These are phyloP conservation scores for Cinclus mexicanus DNA, from an alignment of 2,113 vertebrate genomes.

Conservation along the genomic window DNA sequence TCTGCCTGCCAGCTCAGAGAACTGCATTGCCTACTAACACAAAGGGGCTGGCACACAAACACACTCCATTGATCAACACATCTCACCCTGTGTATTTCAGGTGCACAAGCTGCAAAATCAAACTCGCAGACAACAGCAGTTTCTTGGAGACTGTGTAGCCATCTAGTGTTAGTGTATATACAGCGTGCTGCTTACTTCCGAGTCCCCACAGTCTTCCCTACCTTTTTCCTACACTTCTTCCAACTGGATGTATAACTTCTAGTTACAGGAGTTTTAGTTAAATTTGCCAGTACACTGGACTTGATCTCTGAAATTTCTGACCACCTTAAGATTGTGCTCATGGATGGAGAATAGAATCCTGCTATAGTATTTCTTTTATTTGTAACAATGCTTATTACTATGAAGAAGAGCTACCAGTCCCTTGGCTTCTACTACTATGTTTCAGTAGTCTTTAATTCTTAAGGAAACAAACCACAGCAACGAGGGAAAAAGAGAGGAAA, in stretches of 20 bases:
- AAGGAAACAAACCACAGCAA: neutral
- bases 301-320: neutral
- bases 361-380: neutral
- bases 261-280: neutral
- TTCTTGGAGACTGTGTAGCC: conserved; percentile 14
- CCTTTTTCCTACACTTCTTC: neutral
- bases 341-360: neutral
- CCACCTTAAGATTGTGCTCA: neutral
- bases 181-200: neutral
- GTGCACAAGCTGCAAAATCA: neutral
- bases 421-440: neutral
- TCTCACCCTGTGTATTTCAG: neutral
- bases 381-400: neutral
- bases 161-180: neutral
- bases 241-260: neutral
- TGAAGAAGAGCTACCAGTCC: neutral
- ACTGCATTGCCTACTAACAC: neutral
- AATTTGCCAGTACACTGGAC: neutral
- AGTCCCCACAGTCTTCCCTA: neutral
- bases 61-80: neutral
- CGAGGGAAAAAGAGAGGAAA: no score
- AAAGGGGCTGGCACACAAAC: neutral
- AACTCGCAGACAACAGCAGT: neutral
- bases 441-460: neutral
- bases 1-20: neutral